Evolutionary conservation across 2,888 invertebrate genomes (phyloP), one percentile per base, ranked within the genome.

Genomic region (Cyclophora punctaria): DNA sequence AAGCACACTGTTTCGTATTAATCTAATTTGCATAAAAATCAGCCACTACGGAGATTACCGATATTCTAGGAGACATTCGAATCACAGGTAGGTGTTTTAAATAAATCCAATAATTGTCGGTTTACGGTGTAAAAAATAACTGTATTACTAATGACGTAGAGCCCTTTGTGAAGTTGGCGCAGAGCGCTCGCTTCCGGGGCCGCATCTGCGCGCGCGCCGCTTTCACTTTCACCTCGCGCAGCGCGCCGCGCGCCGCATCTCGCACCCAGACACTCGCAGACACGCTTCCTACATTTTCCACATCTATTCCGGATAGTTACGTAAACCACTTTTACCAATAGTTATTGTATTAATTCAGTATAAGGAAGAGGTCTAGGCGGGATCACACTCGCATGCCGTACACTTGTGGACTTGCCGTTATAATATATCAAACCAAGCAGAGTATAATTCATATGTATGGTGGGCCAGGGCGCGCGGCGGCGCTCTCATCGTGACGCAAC

Each of bases 201-300:
- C 69, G 78, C 80, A 82, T 84, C 85, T 85, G 85, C 83, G 82
- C 80, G 52, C 53, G 58, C 76, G 80, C 67, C 63, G 81, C 86
- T 88, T 86, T 88, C 87, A 87, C 87, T 88, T 88, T 88, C 86
- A 80, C 86, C 75, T 75, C 75, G 74, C 74, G 63, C 71, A 64
- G 66, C 59, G 67, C 66, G 55, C 37, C 58, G 46, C 47, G 46
- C 64, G 69, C 73, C 66, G 75, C 78, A 81, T 82, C 83, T 81
- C 78, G 66, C 63, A 63, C 70, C 66, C 69, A 63, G 64, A 72
- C 67, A 67, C 71, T 67, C 63, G 69, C 68, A 73, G 58, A 64
- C 63, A 73, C 71, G 72, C 73, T 83, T 81, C 80, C 79, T 80
- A 73, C 63, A 74, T 79, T 78, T 77, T 73, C 73, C 70, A 72